Percentiles rank a stretch among this genome's conserved stretches.
Conservation (phyloP, 2,113 vertebrate genomes). For the Malaclemys terrapin region DNA sequence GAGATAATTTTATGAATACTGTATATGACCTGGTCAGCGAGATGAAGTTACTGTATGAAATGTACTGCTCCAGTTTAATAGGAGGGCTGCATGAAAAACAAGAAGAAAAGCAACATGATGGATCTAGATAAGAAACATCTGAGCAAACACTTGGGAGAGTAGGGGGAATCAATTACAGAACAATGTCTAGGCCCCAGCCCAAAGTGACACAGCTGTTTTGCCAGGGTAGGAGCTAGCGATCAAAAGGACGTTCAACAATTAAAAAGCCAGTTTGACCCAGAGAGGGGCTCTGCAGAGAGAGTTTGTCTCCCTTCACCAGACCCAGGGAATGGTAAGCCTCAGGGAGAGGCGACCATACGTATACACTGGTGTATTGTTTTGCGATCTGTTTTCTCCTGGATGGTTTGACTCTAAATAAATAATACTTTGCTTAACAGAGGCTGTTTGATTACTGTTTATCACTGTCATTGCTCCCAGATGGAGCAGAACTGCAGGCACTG, state of each 20-base stretch:
- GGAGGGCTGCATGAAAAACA: neutral
- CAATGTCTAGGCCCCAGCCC: neutral
- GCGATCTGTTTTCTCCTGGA: neutral
- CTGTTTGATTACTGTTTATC: neutral
- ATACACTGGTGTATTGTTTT: neutral
- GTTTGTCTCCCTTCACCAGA: neutral
- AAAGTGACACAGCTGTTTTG: neutral
- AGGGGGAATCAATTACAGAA: no score
- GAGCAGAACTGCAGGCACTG: neutral
- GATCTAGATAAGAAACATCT: neutral
- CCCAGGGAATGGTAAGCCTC: neutral
- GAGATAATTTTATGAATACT: neutral
- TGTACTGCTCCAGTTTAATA: neutral
- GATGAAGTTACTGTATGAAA: neutral
- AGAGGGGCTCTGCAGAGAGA: neutral
- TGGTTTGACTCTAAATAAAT: neutral
- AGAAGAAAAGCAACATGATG: neutral
- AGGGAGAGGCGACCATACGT: neutral
- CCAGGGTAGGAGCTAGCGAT: neutral
- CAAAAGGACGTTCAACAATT: neutral
- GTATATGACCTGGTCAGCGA: neutral
- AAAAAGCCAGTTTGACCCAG: neutral
- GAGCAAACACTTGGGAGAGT: no score
- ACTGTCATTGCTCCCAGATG: neutral
- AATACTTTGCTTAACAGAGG: neutral